These are phyloP conservation scores for Zootermopsis nevadensis DNA, from an alignment of 2,888 invertebrate species.

Conservation along the genomic window DNA sequence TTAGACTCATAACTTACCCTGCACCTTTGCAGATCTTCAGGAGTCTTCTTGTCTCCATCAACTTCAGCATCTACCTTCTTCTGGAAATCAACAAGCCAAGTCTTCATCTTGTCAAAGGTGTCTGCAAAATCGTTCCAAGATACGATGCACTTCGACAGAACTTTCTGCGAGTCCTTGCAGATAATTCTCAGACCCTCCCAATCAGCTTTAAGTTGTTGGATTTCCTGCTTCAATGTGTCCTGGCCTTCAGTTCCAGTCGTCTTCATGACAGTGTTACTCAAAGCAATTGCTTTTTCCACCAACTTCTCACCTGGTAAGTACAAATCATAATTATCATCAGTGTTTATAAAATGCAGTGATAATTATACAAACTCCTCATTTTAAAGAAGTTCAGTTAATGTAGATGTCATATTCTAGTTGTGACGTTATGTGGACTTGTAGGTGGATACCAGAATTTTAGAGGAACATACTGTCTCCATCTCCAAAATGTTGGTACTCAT, in stretches of 20 bases:
- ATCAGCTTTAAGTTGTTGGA: conserved; percentile 81
- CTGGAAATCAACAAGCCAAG: conserved; percentile 79
- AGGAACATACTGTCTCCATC: no score
- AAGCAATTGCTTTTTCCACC: conserved; percentile 77
- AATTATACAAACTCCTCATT: no score
- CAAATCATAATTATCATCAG: no score
- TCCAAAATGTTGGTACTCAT: no score
- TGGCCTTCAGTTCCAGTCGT: conserved; percentile 87
- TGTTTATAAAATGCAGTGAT: no score
- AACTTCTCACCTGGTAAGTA: conserved; percentile 67
- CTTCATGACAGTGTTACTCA: conserved; percentile 79
- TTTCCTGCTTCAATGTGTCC: conserved; percentile 83
- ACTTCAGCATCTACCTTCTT: conserved; percentile 72
- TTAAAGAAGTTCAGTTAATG: no score
- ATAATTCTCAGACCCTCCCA: conserved; percentile 85
- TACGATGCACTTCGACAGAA: conserved; percentile 78
- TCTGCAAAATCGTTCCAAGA: conserved; percentile 86
- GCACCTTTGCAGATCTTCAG: conserved; percentile 81
- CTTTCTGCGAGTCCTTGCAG: conserved; percentile 80
- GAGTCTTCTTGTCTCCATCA: conserved; percentile 78
- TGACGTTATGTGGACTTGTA: no score
- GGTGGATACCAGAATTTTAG: no score
- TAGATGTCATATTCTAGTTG: no score
- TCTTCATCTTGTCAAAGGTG: conserved; percentile 77
- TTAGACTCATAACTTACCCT: conserved; percentile 57